Conservation (phyloP, 2,888 invertebrate species). For the Laothoe populi region DNA sequence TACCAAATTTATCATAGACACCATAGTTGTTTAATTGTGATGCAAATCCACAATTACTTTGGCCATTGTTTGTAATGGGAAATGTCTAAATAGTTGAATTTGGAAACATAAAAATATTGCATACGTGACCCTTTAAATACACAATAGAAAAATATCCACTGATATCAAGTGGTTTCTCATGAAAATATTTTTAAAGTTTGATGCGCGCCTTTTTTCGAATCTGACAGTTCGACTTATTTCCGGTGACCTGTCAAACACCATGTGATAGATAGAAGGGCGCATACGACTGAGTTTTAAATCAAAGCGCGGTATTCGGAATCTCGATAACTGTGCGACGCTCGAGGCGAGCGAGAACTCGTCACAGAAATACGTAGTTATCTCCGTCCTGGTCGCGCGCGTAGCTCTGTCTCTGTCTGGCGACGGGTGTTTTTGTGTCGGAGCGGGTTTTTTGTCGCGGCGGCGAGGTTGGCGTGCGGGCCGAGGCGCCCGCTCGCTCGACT, state of each 20-base stretch:
- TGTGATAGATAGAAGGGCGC: constrained; percentile 85
- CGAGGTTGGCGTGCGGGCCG: constrained; percentile 71
- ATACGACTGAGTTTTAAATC: constrained; percentile 81
- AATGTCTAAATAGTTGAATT: background rate
- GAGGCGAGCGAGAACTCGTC: constrained; percentile 79
- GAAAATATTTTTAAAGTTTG: constrained; percentile 47
- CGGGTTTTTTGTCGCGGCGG: constrained; percentile 80
- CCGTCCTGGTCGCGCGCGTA: constrained; percentile 61
- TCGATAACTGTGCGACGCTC: constrained; percentile 77
- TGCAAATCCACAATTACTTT: background rate
- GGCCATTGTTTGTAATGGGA: background rate
- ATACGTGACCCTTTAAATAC: constrained; percentile 36
- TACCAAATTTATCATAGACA: background rate
- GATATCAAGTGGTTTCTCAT: constrained; percentile 34
- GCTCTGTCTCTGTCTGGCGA: constrained; percentile 63
- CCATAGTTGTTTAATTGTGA: background rate
- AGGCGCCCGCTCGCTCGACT: constrained; percentile 73
- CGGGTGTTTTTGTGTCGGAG: constrained; percentile 83
- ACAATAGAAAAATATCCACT: background rate
- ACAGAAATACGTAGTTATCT: constrained; percentile 76
- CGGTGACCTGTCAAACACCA: constrained; percentile 84
- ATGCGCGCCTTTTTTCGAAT: constrained; percentile 79
- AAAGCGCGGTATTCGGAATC: constrained; percentile 78
- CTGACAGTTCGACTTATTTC: constrained; percentile 78
- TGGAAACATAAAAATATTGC: constrained; percentile 42